Percentiles rank a stretch among this genome's conserved stretches.
phyloP scores from a whole-genome alignment of 1,140 invertebrate species.

The Brachionus sp. region DNA sequence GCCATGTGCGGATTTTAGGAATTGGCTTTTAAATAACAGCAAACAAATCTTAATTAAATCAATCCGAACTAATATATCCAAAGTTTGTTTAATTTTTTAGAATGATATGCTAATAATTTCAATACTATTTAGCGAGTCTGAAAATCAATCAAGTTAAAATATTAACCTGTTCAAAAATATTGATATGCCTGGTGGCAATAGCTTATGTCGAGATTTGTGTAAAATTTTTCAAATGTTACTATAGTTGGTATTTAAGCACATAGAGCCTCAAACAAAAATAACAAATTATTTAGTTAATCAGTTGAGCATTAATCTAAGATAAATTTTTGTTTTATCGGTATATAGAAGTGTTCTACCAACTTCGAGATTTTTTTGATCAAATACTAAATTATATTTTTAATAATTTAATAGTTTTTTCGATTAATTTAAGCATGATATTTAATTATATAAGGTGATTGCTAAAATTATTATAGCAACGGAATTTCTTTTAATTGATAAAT shows the following conservation, averaged over 20 bases:
- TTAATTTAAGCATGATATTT: too few species aligned
- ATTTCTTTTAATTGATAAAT: too few species aligned
- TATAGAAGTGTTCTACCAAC: too few species aligned
- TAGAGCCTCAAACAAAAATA: background rate
- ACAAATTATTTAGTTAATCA: background rate
- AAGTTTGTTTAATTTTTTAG: background rate
- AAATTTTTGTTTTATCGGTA: background rate
- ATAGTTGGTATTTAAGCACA: background rate
- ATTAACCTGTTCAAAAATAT: background rate
- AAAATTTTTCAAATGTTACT: background rate
- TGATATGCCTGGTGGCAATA: background rate
- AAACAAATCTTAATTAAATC: slow-evolving; percentile 16
- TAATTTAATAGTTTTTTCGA: too few species aligned
- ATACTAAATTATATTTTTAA: too few species aligned
- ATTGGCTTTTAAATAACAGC: slow-evolving; percentile 1
- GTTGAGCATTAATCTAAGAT: background rate
- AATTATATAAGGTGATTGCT: too few species aligned
- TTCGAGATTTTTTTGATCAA: too few species aligned
- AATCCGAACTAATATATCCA: background rate
- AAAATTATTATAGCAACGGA: too few species aligned
- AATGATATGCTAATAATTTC: slow-evolving; percentile 19
- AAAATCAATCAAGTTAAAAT: background rate
- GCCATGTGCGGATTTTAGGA: background rate
- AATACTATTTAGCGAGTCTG: background rate
- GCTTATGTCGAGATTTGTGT: background rate